Base-by-base conservation (phyloP, 2,888 invertebrate genomes). In the Leucania comma region DNA sequence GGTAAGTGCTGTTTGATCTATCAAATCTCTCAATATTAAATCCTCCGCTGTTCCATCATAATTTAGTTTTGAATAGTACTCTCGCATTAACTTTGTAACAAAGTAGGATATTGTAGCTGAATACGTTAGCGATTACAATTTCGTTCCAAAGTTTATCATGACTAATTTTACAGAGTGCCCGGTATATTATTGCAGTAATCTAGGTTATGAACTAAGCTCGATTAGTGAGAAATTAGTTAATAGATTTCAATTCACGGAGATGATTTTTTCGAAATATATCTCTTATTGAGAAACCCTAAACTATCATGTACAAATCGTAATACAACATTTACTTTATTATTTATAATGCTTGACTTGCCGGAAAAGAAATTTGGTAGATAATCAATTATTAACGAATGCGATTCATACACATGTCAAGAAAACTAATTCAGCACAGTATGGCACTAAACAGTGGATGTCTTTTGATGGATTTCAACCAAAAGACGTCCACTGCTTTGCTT, bases 21-120 rank as follows among this genome's bases (percentile, higher is more conserved):
- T 4, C 22, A 42, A 5, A 1, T 46, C 10, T 5, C 20, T 42
- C 29, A 42, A 48, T 35, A 42, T 17, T 42, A 17, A 3, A 24
- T 3, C n/a, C 17, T 8, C 3, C 2, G n/a, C 24, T 46, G 20
- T 46, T 48, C 56, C 67, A 70, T 79, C 65, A 72, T 72, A 69
- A 78, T 72, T 83, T 79, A 77, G 77, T 78, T 85, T 75, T 67
- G 29, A 70, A 71, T 74, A 75, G 72, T 56, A 58, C 62, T 71
- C 22, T 56, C 22, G 66, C 53, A 73, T 59, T 60, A 58, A 38
- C 14, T 72, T 68, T 51, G 46, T 10, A 61, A 59, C 72, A 51
- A 46, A 68, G 35, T 72, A 62, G 38, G 35, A 22, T 77, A 72
- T 67, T 56, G 12, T 56, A 51, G 56, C 38, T 78, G 59, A 63